Percentiles rank a stretch among this genome's conserved stretches.
Evolutionary conservation across 2,888 invertebrate genomes (phyloP).

Genomic region (Brassicogethes aeneus): DNA sequence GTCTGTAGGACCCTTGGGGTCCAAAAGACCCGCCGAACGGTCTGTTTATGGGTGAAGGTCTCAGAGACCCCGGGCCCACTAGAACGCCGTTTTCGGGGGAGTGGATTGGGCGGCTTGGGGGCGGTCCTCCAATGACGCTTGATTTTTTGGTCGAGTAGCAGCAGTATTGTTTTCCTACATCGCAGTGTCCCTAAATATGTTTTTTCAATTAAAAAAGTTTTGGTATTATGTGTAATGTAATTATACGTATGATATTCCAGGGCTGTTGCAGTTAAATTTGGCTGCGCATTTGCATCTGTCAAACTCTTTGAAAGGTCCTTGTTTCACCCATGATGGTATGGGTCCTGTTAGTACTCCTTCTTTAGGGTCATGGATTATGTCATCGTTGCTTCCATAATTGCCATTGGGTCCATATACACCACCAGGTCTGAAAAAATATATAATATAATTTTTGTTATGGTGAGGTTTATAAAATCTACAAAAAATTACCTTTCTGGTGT

Average conservation of each 20-base stretch:
- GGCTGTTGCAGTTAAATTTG: conserved; percentile 47
- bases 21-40: conserved; percentile 15
- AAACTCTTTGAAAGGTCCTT: conserved; percentile 34
- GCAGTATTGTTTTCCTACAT: conserved; percentile 53
- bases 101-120: conserved; percentile 33
- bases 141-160: conserved; percentile 44
- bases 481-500: conserved; percentile 14
- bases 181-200: conserved; percentile 51
- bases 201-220: conserved; percentile 1
- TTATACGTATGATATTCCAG: conserved; percentile 46
- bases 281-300: conserved; percentile 46
- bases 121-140: conserved; percentile 26
- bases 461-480: neutral
- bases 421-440: conserved; percentile 22
- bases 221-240: too few relatives aligned
- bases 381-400: conserved; percentile 18
- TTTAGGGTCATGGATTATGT: conserved; percentile 13
- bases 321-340: conserved; percentile 37
- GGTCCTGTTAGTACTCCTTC: conserved; percentile 35
- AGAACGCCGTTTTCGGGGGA: conserved; percentile 39
- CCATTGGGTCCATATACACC: conserved; percentile 21
- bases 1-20: conserved; percentile 16
- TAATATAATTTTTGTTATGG: conserved; percentile 1
- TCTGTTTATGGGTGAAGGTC: conserved; percentile 13
- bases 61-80: conserved; percentile 34